Base-by-base conservation (phyloP, 2,888 invertebrate species). In the Xanthia icteritia region DNA sequence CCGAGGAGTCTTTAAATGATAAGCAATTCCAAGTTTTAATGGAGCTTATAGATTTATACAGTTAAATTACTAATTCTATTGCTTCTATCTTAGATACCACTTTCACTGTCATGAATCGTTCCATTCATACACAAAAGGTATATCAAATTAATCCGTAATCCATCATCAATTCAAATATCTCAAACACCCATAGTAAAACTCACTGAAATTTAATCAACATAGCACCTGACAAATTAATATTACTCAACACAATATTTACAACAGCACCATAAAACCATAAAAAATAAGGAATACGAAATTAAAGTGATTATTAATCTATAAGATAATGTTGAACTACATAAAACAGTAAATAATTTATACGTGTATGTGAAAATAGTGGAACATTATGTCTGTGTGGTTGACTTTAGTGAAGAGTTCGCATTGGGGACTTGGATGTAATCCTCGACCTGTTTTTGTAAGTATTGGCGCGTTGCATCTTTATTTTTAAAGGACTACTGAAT, bases 311-410 rank as follows among this genome's bases (percentile, higher is more conserved):
- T 79, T 68, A 27, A 58, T 84, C 17, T 66, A 4, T 8, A 27
- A 65, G 66, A 72, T 61, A 76, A 85, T 85, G 82, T 69, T 58
- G 39, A 63, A 70, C 17, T 0, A 17, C 23, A 69, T 58, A 27
- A 83, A 86, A 69, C 69, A 71, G 73, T 84, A 61, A 60, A 67
- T 77, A 45, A 54, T 42, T 48, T 82, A 20, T 82, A 20, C 13
- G 63, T 83, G 17, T 61, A 13, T 31, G 36, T 68, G 56, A 58
- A 81, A 54, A 77, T 63, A 79, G 65, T 77, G 79, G 39, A 39
- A 67, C 60, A 76, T 86, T 92, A 97, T 97, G 97, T 97, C 97
- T 85, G 95, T 97, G 90, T 97, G 97, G 97, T 94, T 97, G 84
- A 97, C 97, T 48, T 95, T 97, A 56, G 95, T 97, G 86, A 97